Percentiles rank a stretch among this genome's conserved stretches.
Conservation (phyloP, 2,888 invertebrate species). For the Dolichomitus sp. region DNA sequence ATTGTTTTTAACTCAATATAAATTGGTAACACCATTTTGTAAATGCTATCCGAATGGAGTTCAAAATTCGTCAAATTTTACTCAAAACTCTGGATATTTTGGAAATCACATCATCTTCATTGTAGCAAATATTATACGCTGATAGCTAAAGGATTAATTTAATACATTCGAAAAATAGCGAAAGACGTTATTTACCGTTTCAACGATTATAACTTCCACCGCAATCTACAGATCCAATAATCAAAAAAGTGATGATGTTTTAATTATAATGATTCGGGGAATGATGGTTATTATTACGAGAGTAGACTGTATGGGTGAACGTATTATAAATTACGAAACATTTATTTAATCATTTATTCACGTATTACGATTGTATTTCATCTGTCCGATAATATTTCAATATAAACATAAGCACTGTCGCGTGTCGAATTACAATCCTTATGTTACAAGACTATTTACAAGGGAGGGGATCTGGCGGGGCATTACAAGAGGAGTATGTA, state of each 20-base stretch:
- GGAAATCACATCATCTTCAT: too few species aligned
- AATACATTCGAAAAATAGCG: neutral
- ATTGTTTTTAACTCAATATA: too few species aligned
- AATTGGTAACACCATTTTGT: too few species aligned
- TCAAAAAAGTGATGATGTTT: conserved; percentile 4
- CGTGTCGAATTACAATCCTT: conserved; percentile 79
- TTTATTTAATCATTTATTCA: conserved; percentile 80
- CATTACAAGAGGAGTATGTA: conserved; percentile 46
- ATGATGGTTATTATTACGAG: conserved; percentile 3
- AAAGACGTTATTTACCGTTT: neutral
- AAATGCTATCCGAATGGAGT: too few species aligned
- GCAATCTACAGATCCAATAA: neutral
- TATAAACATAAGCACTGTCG: conserved; percentile 83
- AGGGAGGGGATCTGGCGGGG: conserved; percentile 48
- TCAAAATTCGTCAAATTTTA: too few species aligned
- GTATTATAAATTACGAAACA: conserved; percentile 79
- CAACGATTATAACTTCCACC: neutral
- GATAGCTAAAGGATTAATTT: too few species aligned
- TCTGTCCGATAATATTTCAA: conserved; percentile 78
- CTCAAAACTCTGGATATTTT: too few species aligned
- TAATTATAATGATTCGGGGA: conserved; percentile 18
- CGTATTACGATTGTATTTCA: conserved; percentile 80
- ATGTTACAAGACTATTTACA: conserved; percentile 83
- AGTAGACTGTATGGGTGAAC: conserved; percentile 45
- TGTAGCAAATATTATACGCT: too few species aligned